These are phyloP conservation scores for Chamaetylas fuelleborni DNA, from an alignment of 2,113 vertebrate genomes.

Conservation along the genomic window DNA sequence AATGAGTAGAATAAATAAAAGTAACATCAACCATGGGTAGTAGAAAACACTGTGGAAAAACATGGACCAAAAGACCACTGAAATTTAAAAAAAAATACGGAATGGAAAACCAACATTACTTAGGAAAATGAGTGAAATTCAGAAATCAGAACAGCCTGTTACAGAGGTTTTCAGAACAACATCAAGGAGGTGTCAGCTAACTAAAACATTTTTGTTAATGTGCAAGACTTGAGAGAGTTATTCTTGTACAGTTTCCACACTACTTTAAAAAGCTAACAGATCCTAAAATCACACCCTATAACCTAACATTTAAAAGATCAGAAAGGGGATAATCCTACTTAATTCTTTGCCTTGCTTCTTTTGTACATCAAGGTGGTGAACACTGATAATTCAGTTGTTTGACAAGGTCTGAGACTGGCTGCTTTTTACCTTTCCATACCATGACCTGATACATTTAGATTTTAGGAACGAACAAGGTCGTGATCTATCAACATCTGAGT, in stretches of 20 bases:
- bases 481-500: background rate
- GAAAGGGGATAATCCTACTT: constrained; percentile 12
- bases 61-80: background rate
- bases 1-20: background rate
- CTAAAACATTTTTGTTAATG: background rate
- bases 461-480: background rate
- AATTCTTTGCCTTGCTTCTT: background rate
- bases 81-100: background rate
- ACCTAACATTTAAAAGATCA: background rate
- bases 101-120: background rate
- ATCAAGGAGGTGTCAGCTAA: background rate
- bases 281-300: background rate
- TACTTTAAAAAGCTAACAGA: background rate
- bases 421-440: background rate
- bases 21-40: background rate
- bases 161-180: background rate
- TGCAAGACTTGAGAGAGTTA: background rate
- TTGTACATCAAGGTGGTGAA: background rate
- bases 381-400: background rate
- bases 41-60: background rate
- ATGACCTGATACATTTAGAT: background rate
- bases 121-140: background rate
- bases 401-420: background rate
- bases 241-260: background rate
- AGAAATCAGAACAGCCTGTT: background rate